Percentiles rank a stretch among this genome's conserved stretches.
Conservation (phyloP, 2,797 vertebrate species). For the Chanos chanos region DNA sequence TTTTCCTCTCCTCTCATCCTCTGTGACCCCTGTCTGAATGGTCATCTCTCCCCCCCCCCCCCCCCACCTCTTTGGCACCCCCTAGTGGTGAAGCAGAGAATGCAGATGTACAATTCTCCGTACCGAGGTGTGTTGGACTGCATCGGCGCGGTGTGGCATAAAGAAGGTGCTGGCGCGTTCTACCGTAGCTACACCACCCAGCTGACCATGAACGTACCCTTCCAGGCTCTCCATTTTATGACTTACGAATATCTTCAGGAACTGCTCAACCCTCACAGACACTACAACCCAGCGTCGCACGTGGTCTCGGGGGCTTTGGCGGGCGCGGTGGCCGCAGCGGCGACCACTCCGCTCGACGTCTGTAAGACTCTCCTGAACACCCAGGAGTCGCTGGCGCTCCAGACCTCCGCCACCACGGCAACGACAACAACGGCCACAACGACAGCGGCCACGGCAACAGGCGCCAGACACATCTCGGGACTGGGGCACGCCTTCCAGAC, state of each 20-base stretch:
- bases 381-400: conserved; percentile 85
- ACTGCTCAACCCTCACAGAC: conserved; percentile 93
- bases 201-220: conserved; percentile 98
- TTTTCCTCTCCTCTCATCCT: no score
- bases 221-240: conserved; percentile 98
- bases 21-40: no score
- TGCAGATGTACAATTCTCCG: conserved; percentile 99
- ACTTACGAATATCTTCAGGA: conserved; percentile 97
- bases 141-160: conserved; percentile 81
- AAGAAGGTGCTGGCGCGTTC: conserved; percentile 88
- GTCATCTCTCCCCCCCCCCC: no score
- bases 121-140: conserved; percentile 91
- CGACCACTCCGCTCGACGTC: conserved; percentile 94
- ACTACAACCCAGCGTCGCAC: conserved; percentile 92
- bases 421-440: no score
- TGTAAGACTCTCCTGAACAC: conserved; percentile 99
- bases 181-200: conserved; percentile 99
- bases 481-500: conserved; percentile 97
- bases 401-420: no score
- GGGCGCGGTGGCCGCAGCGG: conserved; percentile 90
- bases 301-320: conserved; percentile 90
- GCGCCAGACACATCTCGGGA: conserved; percentile 92
- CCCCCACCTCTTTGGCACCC: no score
- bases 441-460: conserved; percentile 74
- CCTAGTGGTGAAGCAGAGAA: conserved; percentile 99